Evolutionary conservation across 2,888 invertebrate genomes (phyloP), one percentile per base, ranked within the genome.

Genomic region (Zonitis immaculata): DNA sequence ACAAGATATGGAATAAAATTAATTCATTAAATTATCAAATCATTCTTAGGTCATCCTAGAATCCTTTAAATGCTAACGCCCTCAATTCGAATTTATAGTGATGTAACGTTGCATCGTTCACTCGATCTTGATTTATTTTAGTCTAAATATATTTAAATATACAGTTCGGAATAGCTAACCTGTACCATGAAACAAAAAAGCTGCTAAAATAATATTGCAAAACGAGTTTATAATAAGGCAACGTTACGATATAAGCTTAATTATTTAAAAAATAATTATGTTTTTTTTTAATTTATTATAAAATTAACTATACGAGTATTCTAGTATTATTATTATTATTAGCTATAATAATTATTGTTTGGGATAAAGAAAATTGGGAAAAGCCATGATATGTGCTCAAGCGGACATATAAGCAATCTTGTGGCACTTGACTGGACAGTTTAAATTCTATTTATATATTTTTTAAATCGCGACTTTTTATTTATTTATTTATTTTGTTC

Each of bases 41-140:
- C 71, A 59, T 63, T 66, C 70, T 22, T 61, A 62, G 74, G 68
- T 75, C 75, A 73, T 74, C 75, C 75, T 73, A 60, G 70, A 67
- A 63, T 73, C 75, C 73, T 65, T 39, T 57, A 53, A 59, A 56
- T 57, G 59, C 59, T 59, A 18, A 26, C 22, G 39, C 26, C 27
- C 25, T 18, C 1, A 18, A 18, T 39, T 20, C 20, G 3, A n/a
- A 20, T 18, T 14, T 9, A n/a, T n/a, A n/a, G 18, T 39, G 11
- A 11, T 11, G 39, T 39, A 39, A 39, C 39, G 39, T 39, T 18
- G 11, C n/a, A 11, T 18, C 20, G 11, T 32, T 30, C 14, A 16
- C 7, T 20, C 3, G 3, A 27, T 46, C 50, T 53, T 48, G 14
- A 43, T 47, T 44, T 54, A 46, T 56, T 52, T 39, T 32, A 47